Percentiles rank a stretch among this genome's conserved stretches.
Evolutionary conservation across 2,888 invertebrate genomes (phyloP).

Genomic region (Drosophila kanekoi): DNA sequence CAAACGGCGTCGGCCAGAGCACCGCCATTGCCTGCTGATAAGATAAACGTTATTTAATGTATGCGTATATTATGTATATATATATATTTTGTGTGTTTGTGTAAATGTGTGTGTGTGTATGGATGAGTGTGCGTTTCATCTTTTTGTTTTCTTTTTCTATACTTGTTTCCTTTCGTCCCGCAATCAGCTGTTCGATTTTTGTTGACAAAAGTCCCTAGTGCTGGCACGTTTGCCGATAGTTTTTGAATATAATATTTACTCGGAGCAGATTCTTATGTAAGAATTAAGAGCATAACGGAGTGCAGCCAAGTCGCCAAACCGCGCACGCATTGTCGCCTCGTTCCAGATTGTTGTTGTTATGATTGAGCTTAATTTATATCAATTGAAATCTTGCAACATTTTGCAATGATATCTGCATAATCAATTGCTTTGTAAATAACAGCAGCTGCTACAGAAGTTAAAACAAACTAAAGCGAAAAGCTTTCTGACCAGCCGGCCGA

Average conservation of each 20-base stretch:
- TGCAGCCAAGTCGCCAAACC: background rate
- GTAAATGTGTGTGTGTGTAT: background rate
- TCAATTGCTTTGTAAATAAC: slow-evolving; percentile 11
- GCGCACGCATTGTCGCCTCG: background rate
- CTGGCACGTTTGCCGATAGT: slow-evolving; percentile 42
- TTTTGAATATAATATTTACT: background rate
- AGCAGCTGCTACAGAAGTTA: background rate
- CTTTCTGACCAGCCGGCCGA: slow-evolving; percentile 24
- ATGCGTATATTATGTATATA: background rate
- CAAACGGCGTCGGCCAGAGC: slow-evolving; percentile 44
- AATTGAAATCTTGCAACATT: slow-evolving; percentile 51
- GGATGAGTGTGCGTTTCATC: slow-evolving; percentile 6
- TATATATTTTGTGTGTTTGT: slow-evolving; percentile 4
- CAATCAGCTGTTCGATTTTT: slow-evolving; percentile 57
- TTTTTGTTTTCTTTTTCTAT: slow-evolving; percentile 24
- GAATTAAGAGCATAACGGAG: background rate
- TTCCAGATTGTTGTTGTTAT: slow-evolving; percentile 9
- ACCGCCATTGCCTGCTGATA: slow-evolving; percentile 49
- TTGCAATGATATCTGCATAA: slow-evolving; percentile 34
- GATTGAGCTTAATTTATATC: slow-evolving; percentile 57
- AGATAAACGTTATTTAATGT: slow-evolving; percentile 51
- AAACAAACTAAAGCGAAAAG: slow-evolving; percentile 11
- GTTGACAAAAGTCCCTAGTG: slow-evolving; percentile 40
- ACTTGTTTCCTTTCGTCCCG: slow-evolving; percentile 8
- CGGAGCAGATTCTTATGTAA: slow-evolving; percentile 19